Percentiles rank a stretch among this genome's conserved stretches.
Evolutionary conservation across 2,113 vertebrate species (phyloP).

Genomic region (Lepus americanus): DNA sequence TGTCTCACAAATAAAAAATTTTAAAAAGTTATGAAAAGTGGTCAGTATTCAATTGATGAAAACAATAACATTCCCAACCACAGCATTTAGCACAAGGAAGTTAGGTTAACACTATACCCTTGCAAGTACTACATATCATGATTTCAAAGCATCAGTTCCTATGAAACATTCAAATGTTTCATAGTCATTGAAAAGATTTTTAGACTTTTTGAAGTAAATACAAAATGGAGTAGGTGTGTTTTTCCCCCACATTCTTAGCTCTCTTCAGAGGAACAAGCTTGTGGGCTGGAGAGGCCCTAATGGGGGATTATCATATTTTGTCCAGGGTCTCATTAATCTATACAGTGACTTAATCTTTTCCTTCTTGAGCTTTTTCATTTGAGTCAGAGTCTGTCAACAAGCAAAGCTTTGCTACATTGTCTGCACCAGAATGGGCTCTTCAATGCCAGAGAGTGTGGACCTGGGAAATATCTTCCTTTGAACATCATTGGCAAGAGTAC

Average conservation of each 20-base stretch:
- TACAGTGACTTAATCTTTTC: not conserved
- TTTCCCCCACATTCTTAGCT: not conserved
- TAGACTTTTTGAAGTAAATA: not conserved
- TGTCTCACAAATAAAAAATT: too few species aligned
- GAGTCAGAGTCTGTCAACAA: not conserved
- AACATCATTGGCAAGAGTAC: not conserved
- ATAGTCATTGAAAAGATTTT: not conserved
- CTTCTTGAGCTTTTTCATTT: not conserved
- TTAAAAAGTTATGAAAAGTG: too few species aligned
- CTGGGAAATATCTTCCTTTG: not conserved
- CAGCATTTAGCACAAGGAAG: not conserved
- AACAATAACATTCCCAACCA: not conserved
- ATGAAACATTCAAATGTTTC: not conserved
- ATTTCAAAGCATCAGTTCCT: not conserved
- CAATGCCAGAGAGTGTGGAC: not conserved
- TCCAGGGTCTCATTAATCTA: not conserved
- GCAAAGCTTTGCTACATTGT: not conserved
- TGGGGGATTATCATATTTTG: too few species aligned
- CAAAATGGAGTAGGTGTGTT: not conserved
- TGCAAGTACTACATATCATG: fast-evolving
- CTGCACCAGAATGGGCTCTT: not conserved
- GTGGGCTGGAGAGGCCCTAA: too few species aligned
- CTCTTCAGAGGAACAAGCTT: too few species aligned
- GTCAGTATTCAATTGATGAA: not conserved
- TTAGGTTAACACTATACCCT: too few species aligned